Evolutionary conservation across 2,888 invertebrate species (phyloP).

Genomic region (Meandrusa payeni): DNA sequence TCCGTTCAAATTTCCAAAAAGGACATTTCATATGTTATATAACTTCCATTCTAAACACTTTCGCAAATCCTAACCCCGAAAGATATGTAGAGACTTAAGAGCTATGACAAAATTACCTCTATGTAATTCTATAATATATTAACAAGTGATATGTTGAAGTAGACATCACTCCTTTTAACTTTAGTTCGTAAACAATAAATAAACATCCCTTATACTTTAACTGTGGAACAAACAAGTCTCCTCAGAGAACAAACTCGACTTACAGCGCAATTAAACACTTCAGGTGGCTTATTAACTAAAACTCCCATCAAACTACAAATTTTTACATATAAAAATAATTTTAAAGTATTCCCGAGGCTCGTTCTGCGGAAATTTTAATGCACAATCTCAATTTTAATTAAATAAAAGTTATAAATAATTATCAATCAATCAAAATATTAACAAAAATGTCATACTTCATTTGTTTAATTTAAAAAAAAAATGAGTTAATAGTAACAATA

Average conservation of each 20-base stretch:
- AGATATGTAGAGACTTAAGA: conserved; percentile 68
- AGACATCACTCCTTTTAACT: conserved; percentile 72
- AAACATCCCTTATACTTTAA: conserved; percentile 53
- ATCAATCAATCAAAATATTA: conserved; percentile 12
- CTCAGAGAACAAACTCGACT: conserved; percentile 56
- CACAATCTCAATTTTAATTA: conserved; percentile 33
- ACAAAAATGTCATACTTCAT: conserved; percentile 26
- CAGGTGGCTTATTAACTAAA: conserved; percentile 72
- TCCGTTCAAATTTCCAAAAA: not conserved
- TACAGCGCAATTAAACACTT: conserved; percentile 69
- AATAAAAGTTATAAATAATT: conserved; percentile 8
- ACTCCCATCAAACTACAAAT: conserved; percentile 45
- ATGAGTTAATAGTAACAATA: conserved; percentile 36
- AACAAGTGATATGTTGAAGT: conserved; percentile 80
- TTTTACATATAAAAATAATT: conserved; percentile 65
- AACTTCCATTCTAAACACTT: not conserved
- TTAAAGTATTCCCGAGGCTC: conserved; percentile 54
- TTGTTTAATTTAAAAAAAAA: conserved; percentile 45
- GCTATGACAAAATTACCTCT: conserved; percentile 70
- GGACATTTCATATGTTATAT: not conserved
- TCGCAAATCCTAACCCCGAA: conserved; percentile 42
- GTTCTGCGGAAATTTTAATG: conserved; percentile 52
- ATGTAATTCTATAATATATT: conserved; percentile 71
- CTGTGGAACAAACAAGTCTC: conserved; percentile 45
- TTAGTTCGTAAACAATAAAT: conserved; percentile 56